phyloP scores from a whole-genome alignment of 1,140 invertebrate genomes.

The Agrypnia vestita region DNA sequence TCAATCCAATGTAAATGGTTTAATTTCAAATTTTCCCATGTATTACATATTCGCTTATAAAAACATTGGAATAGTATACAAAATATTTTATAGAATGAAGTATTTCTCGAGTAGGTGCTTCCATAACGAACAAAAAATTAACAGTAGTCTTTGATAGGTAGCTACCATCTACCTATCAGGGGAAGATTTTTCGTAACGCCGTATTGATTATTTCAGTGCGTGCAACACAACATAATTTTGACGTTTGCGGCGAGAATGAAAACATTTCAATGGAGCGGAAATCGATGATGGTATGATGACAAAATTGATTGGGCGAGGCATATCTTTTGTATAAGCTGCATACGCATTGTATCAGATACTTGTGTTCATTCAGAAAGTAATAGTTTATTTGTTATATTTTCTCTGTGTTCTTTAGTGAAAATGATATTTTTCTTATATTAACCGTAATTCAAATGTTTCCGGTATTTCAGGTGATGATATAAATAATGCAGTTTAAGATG shows the following conservation, averaged over 20 bases:
- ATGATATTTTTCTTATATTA: not conserved
- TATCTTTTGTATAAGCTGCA: constrained; percentile 7
- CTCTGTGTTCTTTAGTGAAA: not conserved
- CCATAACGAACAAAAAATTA: no score
- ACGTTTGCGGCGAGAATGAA: constrained; percentile 35
- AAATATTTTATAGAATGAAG: no score
- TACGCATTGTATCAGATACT: not conserved
- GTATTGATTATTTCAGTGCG: constrained; percentile 1
- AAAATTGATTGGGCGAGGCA: constrained; percentile 28
- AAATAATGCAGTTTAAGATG: constrained; percentile 32
- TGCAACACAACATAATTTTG: constrained; percentile 34
- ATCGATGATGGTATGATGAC: constrained; percentile 27
- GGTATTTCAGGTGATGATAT: constrained; percentile 34
- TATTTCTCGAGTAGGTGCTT: no score
- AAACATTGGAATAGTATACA: no score
- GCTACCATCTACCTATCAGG: no score
- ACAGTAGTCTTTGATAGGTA: no score
- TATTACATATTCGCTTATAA: no score
- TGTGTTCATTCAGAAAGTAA: not conserved
- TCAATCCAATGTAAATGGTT: no score
- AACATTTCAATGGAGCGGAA: constrained; percentile 43
- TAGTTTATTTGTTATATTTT: not conserved
- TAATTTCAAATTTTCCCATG: no score
- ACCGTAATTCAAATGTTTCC: not conserved
- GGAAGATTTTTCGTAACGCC: no score